phyloP scores from a whole-genome alignment of 2,888 invertebrate species.

The Hemaris fuciformis region DNA sequence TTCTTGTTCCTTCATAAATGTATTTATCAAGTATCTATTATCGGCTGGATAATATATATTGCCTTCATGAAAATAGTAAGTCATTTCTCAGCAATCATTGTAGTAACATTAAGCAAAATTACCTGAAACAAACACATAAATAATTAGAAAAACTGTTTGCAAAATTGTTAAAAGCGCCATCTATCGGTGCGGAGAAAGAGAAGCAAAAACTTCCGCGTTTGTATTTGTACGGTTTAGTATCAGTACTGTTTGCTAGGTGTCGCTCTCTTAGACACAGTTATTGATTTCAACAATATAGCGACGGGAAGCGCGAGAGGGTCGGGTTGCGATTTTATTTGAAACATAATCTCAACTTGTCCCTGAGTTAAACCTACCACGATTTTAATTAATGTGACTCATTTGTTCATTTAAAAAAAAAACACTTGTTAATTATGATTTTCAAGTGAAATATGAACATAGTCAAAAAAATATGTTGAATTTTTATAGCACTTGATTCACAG shows the following conservation, averaged over 20 bases:
- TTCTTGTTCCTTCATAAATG: too few species aligned
- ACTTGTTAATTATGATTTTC: neutral
- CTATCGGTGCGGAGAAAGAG: neutral
- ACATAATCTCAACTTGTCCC: neutral
- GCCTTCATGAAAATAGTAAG: neutral
- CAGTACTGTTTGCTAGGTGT: neutral
- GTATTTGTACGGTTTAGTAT: neutral
- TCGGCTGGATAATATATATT: neutral
- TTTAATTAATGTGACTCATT: neutral
- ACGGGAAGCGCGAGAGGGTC: neutral
- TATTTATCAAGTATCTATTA: too few species aligned
- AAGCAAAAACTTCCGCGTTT: neutral
- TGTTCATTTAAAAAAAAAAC: neutral
- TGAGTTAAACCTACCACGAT: neutral
- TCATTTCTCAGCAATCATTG: neutral
- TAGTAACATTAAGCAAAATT: neutral
- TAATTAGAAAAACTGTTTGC: neutral
- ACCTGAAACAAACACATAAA: constrained; percentile 2
- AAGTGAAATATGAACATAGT: too few species aligned
- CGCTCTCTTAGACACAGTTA: neutral
- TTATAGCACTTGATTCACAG: too few species aligned
- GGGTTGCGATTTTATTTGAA: neutral
- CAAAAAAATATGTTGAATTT: too few species aligned
- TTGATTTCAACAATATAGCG: neutral
- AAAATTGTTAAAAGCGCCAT: neutral